Conservation (phyloP, 1,140 invertebrate species). For the Holotrichia oblita region DNA sequence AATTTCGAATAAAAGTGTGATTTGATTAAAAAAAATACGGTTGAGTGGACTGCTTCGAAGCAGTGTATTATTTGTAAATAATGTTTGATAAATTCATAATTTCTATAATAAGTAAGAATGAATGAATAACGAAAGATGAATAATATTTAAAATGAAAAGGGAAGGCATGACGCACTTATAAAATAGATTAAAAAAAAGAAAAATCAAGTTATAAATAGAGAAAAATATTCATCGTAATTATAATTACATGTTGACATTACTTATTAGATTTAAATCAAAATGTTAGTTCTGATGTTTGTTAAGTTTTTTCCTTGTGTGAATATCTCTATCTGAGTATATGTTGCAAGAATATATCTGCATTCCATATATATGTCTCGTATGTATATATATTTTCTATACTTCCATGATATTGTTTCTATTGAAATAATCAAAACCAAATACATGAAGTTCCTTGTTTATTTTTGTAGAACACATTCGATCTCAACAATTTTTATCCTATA, state of each 20-base stretch:
- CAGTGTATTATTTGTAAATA: conserved; percentile 36
- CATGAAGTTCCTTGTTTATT: conserved; percentile 23
- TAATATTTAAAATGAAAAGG: neutral
- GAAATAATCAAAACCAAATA: neutral
- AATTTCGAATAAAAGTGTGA: neutral
- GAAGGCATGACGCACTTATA: neutral
- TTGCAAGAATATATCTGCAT: conserved; percentile 25
- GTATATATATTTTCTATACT: conserved; percentile 28
- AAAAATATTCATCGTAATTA: conserved; percentile 33
- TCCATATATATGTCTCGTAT: conserved; percentile 14
- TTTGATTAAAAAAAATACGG: neutral
- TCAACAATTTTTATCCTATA: conserved; percentile 13
- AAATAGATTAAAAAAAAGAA: neutral
- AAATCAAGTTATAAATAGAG: conserved; percentile 22
- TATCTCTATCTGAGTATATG: neutral
- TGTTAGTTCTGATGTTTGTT: conserved; percentile 19
- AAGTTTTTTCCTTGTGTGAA: conserved; percentile 23
- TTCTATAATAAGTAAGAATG: neutral
- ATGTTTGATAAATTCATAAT: conserved; percentile 30
- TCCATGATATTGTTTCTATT: conserved; percentile 10
- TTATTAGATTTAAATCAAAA: conserved; percentile 30
- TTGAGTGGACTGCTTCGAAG: neutral
- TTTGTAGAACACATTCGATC: conserved; percentile 28
- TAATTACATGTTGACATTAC: conserved; percentile 39
- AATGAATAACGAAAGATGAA: neutral